phyloP scores from a whole-genome alignment of 2,888 invertebrate genomes.

The Idaea straminata region DNA sequence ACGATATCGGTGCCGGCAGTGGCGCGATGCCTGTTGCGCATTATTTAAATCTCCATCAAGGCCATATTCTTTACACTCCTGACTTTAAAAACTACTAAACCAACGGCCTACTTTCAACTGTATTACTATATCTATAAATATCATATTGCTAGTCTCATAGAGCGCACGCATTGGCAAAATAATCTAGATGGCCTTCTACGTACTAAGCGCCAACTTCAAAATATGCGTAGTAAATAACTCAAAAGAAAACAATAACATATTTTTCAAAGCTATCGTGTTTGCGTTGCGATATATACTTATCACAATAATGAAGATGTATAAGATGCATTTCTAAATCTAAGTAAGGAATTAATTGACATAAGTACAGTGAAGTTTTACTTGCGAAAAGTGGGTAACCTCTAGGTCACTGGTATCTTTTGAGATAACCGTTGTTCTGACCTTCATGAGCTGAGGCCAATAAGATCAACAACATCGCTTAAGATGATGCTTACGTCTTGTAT shows the following conservation, averaged over 20 bases:
- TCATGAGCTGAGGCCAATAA: too few relatives aligned
- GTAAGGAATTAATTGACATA: too few relatives aligned
- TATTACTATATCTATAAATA: slow-evolving; percentile 41
- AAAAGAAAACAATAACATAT: slow-evolving; percentile 47
- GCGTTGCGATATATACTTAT: slow-evolving; percentile 7
- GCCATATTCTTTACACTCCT: slow-evolving; percentile 47
- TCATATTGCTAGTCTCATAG: slow-evolving; percentile 31
- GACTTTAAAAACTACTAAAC: slow-evolving; percentile 40
- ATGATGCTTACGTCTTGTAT: too few relatives aligned
- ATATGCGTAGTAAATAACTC: slow-evolving; percentile 32
- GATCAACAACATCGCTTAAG: too few relatives aligned
- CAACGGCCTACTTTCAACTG: slow-evolving; percentile 51
- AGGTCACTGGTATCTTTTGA: too few relatives aligned
- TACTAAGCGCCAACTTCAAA: slow-evolving; percentile 44
- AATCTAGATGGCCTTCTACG: slow-evolving; percentile 51
- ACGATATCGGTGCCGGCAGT: slow-evolving; percentile 42
- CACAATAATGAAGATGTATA: neutral
- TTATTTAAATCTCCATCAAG: slow-evolving; percentile 65
- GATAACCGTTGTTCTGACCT: too few relatives aligned
- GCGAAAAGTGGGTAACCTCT: too few relatives aligned
- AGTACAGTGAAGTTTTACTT: too few relatives aligned
- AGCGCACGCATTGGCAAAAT: slow-evolving; percentile 44
- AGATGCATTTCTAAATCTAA: too few relatives aligned
- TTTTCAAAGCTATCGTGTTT: slow-evolving; percentile 29
- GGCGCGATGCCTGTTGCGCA: slow-evolving; percentile 63